phyloP scores from a whole-genome alignment of 2,113 vertebrate species.

The Bucco capensis region DNA sequence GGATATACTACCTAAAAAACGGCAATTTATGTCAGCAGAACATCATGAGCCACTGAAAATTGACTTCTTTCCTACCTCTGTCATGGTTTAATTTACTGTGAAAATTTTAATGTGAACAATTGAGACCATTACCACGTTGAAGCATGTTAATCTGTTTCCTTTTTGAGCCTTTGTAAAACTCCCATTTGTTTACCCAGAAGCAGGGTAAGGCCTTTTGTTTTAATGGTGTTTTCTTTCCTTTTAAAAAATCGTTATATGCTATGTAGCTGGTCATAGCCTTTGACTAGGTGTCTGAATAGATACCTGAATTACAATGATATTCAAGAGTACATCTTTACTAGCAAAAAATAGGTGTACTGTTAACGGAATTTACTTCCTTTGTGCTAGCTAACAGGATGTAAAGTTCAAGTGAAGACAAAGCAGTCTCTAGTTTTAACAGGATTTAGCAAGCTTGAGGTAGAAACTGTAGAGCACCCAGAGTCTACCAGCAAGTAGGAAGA shows the following conservation, averaged over 20 bases:
- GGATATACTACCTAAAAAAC: slow-evolving; percentile 28
- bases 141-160: slow-evolving; percentile 46
- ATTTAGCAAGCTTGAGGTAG: not conserved
- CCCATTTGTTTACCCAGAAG: slow-evolving; percentile 29
- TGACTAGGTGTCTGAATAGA: not conserved
- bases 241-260: not conserved
- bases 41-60: slow-evolving; percentile 34
- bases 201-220: slow-evolving; percentile 39
- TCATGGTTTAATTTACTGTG: slow-evolving; percentile 62
- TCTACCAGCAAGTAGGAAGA: not conserved
- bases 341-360: not conserved
- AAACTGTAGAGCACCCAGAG: not conserved
- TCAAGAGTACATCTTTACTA: not conserved
- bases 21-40: slow-evolving; percentile 37
- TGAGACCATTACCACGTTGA: slow-evolving; percentile 36
- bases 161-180: slow-evolving; percentile 24
- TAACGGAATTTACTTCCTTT: slow-evolving; percentile 30
- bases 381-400: slow-evolving; percentile 16
- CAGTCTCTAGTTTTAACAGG: not conserved
- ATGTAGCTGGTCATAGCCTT: not conserved
- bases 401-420: slow-evolving; percentile 27
- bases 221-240: not conserved
- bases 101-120: slow-evolving; percentile 58
- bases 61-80: slow-evolving; percentile 50
- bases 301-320: not conserved